A percentile compares a stretch with the other conserved stretches of the same genome.
Conservation (phyloP, 2,113 vertebrate genomes). For the Hippocampus zosterae region DNA sequence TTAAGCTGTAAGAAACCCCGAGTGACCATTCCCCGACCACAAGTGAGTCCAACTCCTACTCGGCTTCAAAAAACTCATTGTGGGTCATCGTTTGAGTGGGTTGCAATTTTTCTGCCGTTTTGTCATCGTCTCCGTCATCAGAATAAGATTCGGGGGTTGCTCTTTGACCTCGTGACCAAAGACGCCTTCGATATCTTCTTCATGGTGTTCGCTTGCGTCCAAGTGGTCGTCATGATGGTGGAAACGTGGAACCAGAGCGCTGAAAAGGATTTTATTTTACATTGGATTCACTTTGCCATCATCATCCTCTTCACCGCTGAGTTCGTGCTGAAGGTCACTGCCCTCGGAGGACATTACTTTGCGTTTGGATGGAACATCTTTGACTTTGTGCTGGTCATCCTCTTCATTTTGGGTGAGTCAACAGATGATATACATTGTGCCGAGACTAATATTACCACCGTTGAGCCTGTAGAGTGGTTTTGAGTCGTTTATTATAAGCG, state of each 20-base stretch:
- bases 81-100: not conserved
- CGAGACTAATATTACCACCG: too few species aligned
- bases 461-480: too few species aligned
- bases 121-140: constrained; percentile 10
- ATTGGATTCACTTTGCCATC: constrained; percentile 84
- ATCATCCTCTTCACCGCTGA: constrained; percentile 87
- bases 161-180: constrained; percentile 86
- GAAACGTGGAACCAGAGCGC: constrained; percentile 88
- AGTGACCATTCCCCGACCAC: constrained; percentile 89
- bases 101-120: not conserved
- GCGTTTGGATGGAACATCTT: constrained; percentile 93
- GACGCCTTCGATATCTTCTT: constrained; percentile 91
- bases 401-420: constrained; percentile 83
- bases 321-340: constrained; percentile 84
- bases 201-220: constrained; percentile 94
- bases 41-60: constrained; percentile 63
- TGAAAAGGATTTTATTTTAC: constrained; percentile 77
- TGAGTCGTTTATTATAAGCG: not conserved
- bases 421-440: too few species aligned
- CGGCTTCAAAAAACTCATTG: too few species aligned
- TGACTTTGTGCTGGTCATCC: constrained; percentile 93
- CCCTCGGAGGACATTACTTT: constrained; percentile 86
- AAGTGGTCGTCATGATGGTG: constrained; percentile 98
- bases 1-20: constrained; percentile 91
- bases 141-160: constrained; percentile 67